Evolutionary conservation across 2,888 invertebrate genomes (phyloP).

Genomic region (Synanthedon andrenaeformis): DNA sequence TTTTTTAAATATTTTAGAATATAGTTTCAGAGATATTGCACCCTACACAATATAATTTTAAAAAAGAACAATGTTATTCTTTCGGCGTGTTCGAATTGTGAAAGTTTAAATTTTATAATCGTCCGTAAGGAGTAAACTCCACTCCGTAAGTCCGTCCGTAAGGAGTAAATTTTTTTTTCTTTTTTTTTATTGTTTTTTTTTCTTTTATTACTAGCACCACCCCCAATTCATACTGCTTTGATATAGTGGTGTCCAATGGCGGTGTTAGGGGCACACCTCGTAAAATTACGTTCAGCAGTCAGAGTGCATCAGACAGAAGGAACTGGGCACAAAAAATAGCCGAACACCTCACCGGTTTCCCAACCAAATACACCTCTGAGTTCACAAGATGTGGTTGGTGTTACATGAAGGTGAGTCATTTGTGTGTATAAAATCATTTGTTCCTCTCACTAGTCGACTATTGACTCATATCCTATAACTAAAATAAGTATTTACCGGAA

Average conservation of each 20-base stretch:
- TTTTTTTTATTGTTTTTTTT: not conserved
- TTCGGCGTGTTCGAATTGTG: too few species aligned
- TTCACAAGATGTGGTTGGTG: constrained; percentile 85
- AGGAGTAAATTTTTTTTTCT: too few species aligned
- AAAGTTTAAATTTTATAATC: too few species aligned
- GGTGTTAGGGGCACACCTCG: constrained; percentile 48
- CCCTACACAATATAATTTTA: too few species aligned
- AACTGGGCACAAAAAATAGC: constrained; percentile 85
- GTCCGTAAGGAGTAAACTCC: too few species aligned
- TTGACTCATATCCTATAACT: too few species aligned
- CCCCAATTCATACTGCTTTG: constrained; percentile 74
- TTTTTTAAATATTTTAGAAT: too few species aligned
- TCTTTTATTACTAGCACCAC: constrained; percentile 37
- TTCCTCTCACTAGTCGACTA: not conserved
- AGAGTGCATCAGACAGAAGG: constrained; percentile 65
- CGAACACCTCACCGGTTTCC: constrained; percentile 76
- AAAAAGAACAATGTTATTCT: too few species aligned
- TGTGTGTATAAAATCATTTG: not conserved
- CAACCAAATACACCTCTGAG: constrained; percentile 76
- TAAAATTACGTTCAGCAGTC: constrained; percentile 68
- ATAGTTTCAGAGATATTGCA: too few species aligned
- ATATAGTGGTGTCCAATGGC: constrained; percentile 59
- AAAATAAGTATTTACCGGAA: too few species aligned
- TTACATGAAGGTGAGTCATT: constrained; percentile 73
- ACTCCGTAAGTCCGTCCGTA: too few species aligned